These are phyloP conservation scores for Steinernema khuongi DNA, from an alignment of 1,140 invertebrate genomes.

Conservation along the genomic window DNA sequence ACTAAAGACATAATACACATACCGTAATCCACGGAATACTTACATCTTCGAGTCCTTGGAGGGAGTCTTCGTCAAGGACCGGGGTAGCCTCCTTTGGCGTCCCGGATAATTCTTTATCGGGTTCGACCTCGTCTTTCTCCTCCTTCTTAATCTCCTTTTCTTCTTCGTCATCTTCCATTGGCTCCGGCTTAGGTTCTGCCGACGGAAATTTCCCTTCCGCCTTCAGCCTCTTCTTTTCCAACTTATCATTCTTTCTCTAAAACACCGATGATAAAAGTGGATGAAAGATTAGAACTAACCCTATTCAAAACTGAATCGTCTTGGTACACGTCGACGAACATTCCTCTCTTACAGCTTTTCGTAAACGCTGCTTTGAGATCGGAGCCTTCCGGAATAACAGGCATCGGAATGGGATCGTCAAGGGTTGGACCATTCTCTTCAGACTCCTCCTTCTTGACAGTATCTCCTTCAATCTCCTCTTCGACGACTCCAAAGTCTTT, in stretches of 20 bases:
- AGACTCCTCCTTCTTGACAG: conserved; percentile 61
- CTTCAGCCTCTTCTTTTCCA: conserved; percentile 26
- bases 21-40: neutral
- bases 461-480: conserved; percentile 28
- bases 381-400: conserved; percentile 1
- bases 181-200: neutral
- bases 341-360: conserved; percentile 31
- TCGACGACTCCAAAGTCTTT: conserved; percentile 10
- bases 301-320: conserved; percentile 38
- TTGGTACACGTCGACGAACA: conserved; percentile 20
- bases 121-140: conserved; percentile 20
- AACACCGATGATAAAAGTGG: conserved; percentile 28
- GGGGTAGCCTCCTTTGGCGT: neutral
- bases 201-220: neutral
- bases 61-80: neutral
- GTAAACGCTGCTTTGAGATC: conserved; percentile 17
- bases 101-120: neutral
- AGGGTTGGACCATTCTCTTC: conserved; percentile 25
- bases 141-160: conserved; percentile 20
- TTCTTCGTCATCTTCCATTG: conserved; percentile 28
- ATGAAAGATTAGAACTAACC: neutral
- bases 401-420: conserved; percentile 15
- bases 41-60: neutral
- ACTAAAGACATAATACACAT: neutral
- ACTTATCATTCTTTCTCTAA: conserved; percentile 35